A percentile compares a stretch with the other conserved stretches of the same genome.
Evolutionary conservation across 2,888 invertebrate genomes (phyloP).

Genomic region (Lithophane leautieri): DNA sequence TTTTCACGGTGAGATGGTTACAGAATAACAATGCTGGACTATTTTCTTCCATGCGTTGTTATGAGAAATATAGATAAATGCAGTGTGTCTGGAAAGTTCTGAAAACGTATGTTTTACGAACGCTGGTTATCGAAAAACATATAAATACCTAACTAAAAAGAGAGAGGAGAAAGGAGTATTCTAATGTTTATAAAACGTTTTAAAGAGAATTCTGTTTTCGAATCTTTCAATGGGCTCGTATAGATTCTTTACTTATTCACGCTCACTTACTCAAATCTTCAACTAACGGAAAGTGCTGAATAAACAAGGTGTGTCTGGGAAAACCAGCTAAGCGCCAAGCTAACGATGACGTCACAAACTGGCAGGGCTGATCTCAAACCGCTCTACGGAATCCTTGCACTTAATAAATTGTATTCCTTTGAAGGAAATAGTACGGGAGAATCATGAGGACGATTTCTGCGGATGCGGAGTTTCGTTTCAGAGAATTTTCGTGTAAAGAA

Average conservation of each 20-base stretch:
- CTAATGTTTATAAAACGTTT: background rate
- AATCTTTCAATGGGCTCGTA: conserved; percentile 9
- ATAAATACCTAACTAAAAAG: too few species aligned
- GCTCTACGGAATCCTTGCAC: conserved; percentile 20
- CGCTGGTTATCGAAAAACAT: background rate
- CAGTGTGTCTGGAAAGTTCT: background rate
- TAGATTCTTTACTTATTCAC: conserved; percentile 33
- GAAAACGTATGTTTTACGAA: background rate
- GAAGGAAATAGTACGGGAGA: conserved; percentile 6
- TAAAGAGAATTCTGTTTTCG: background rate
- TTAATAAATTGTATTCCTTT: conserved; percentile 30
- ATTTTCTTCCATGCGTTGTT: background rate
- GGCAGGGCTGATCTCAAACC: conserved; percentile 30
- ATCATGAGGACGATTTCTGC: background rate
- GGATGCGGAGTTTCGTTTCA: background rate
- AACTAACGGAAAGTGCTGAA: conserved; percentile 29
- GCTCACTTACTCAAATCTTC: conserved; percentile 18
- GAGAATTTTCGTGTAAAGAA: background rate
- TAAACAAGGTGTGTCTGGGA: conserved; percentile 30
- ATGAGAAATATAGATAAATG: background rate
- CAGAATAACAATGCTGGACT: too few species aligned
- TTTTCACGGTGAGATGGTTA: too few species aligned
- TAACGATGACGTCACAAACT: conserved; percentile 27
- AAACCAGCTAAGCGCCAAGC: conserved; percentile 36
- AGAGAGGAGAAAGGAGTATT: too few species aligned